phyloP scores from a whole-genome alignment of 2,888 invertebrate species.

The Dryococelus australis region DNA sequence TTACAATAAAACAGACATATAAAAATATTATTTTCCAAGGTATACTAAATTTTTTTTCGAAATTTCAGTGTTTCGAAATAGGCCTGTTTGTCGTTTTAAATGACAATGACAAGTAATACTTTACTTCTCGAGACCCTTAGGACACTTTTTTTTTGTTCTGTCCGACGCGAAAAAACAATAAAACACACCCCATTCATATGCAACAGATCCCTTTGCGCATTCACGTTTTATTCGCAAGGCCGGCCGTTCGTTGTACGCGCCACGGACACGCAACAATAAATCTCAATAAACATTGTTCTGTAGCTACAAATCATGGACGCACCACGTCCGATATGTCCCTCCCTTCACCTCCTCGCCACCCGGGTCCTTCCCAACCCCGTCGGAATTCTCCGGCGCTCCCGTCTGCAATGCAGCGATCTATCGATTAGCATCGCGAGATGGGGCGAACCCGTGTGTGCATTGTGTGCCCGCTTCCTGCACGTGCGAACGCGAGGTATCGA shows the following conservation, averaged over 20 bases:
- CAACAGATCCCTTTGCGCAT: conserved; percentile 6
- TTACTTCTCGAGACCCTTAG: background rate
- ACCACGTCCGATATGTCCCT: background rate
- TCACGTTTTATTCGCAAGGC: background rate
- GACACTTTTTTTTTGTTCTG: background rate
- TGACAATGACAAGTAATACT: background rate
- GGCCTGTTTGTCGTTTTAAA: too few species aligned
- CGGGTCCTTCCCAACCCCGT: background rate
- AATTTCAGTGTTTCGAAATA: too few species aligned
- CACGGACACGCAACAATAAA: conserved; percentile 9
- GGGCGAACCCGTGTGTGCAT: background rate
- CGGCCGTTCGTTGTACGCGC: background rate
- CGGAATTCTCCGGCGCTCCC: background rate
- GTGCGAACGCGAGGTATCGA: background rate
- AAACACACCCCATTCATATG: conserved; percentile 4
- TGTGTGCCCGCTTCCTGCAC: background rate
- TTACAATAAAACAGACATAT: too few species aligned
- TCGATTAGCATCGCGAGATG: background rate
- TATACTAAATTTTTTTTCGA: too few species aligned
- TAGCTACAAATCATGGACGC: background rate
- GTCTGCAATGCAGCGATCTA: background rate
- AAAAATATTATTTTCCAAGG: too few species aligned
- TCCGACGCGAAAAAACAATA: background rate
- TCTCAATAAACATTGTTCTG: conserved; percentile 8
- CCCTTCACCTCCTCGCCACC: background rate